Conservation (phyloP, 2,797 vertebrate species). For the Eulemur coronatus region DNA sequence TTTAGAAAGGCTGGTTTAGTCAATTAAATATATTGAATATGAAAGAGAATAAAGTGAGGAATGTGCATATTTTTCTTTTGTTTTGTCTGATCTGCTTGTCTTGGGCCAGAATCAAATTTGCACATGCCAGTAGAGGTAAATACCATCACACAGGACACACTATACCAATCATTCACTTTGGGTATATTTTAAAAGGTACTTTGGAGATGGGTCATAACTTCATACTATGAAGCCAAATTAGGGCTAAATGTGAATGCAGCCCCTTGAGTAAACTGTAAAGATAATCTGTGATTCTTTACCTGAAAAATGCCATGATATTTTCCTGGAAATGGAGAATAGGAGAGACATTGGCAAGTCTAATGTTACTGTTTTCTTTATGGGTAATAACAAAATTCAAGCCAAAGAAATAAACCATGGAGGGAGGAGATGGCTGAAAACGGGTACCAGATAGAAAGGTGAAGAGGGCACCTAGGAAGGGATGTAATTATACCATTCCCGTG, state of each 20-base stretch:
- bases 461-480: neutral
- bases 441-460: neutral
- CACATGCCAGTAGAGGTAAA: neutral
- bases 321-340: neutral
- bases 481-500: neutral
- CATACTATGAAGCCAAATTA: neutral
- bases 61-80: neutral
- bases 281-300: neutral
- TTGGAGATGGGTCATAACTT: neutral
- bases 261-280: neutral
- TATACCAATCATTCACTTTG: neutral
- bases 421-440: neutral
- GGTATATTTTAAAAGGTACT: neutral
- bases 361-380: neutral
- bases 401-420: neutral
- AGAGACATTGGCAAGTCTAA: neutral
- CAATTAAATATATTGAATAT: neutral
- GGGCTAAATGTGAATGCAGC: neutral
- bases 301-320: neutral
- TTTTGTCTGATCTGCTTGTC: neutral
- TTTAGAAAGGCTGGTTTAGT: neutral
- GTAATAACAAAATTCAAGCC: neutral
- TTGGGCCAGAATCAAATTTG: neutral
- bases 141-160: neutral
- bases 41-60: neutral